phyloP scores from a whole-genome alignment of 1,140 invertebrate species.

The Reticulitermes speratus region DNA sequence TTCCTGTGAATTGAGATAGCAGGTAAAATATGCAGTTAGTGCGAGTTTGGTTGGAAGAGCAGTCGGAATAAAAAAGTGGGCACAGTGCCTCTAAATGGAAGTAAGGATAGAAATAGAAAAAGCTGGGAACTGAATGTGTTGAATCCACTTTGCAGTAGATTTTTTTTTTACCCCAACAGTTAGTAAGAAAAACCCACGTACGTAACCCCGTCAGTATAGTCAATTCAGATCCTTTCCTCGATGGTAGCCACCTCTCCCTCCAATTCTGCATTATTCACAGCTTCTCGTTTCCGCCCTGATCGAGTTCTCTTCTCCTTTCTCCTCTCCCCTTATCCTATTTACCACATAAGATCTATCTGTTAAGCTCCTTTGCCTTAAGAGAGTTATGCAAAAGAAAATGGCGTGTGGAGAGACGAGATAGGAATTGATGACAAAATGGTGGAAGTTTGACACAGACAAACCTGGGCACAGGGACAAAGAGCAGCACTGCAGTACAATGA shows the following conservation, averaged over 20 bases:
- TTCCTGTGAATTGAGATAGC: not conserved
- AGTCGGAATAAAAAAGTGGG: not conserved
- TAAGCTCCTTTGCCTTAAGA: not conserved
- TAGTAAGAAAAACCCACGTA: not conserved
- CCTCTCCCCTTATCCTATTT: not conserved
- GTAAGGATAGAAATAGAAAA: not conserved
- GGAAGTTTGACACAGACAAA: no score
- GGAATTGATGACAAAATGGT: not conserved
- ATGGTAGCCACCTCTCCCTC: not conserved
- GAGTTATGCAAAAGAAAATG: not conserved
- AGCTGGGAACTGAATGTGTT: not conserved
- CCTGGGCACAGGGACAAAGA: no score
- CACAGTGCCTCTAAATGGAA: not conserved
- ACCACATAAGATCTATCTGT: not conserved
- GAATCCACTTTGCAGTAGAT: slow-evolving; percentile 9
- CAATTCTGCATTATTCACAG: slow-evolving; percentile 12
- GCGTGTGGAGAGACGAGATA: not conserved
- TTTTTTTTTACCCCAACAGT: not conserved
- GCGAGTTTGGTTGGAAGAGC: not conserved
- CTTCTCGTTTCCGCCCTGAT: not conserved
- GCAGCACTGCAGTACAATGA: no score
- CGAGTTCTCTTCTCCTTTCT: not conserved
- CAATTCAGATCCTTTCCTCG: not conserved
- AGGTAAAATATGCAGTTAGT: slow-evolving; percentile 1
- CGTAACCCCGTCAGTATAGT: not conserved